These are phyloP conservation scores for Torymus tubicola DNA, from an alignment of 2,888 invertebrate species.

Conservation along the genomic window DNA sequence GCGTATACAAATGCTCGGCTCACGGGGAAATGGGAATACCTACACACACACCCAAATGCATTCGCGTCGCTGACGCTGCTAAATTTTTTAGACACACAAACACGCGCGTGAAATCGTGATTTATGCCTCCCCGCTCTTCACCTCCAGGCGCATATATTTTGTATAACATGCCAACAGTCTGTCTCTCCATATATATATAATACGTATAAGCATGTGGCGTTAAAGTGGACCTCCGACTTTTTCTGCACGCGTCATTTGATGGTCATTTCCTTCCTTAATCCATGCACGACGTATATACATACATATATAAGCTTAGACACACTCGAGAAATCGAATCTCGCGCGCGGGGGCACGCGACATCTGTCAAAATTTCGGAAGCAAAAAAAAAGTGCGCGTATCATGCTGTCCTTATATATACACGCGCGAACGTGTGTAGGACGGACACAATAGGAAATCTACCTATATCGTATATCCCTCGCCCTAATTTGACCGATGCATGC, in stretches of 20 bases:
- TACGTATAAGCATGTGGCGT: no score
- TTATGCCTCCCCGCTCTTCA: not conserved
- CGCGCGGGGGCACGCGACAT: conserved; percentile 25
- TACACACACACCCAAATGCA: no score
- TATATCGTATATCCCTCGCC: not conserved
- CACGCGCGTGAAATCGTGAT: conserved; percentile 30
- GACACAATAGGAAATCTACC: no score
- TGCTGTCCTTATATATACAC: no score
- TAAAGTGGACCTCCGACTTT: conserved; percentile 10
- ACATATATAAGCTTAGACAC: no score
- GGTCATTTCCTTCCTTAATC: conserved; percentile 43
- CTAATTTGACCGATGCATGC: not conserved
- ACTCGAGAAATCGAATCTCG: no score
- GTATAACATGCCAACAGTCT: no score
- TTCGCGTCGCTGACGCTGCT: conserved; percentile 7
- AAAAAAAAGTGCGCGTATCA: conserved; percentile 17
- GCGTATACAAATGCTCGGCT: no score
- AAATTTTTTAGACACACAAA: not conserved
- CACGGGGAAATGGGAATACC: no score
- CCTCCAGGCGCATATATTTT: no score
- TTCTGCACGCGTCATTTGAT: conserved; percentile 51
- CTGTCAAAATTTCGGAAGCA: conserved; percentile 31
- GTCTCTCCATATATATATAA: no score
- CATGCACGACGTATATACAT: not conserved
- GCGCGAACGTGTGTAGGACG: no score